Evolutionary conservation across 2,113 vertebrate genomes (phyloP).

Genomic region (Poecilia latipinna): DNA sequence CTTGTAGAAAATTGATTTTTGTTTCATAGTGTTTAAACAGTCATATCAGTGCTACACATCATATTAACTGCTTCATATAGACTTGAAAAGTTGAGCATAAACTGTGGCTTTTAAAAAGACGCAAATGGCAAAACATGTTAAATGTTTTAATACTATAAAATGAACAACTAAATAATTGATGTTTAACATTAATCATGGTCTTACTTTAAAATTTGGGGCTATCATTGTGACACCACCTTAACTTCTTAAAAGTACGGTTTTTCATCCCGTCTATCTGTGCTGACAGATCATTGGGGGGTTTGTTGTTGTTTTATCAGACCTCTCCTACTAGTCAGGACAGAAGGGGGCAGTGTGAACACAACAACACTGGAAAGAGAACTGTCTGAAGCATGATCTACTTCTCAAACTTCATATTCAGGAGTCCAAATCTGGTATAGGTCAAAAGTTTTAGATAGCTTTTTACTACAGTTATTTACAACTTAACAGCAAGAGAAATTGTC

Average conservation of each 20-base stretch:
- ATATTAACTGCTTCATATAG: conserved; percentile 23
- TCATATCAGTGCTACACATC: conserved; percentile 51
- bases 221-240: neutral
- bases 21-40: conserved; percentile 65
- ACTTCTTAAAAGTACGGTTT: conserved; percentile 2
- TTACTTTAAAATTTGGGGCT: neutral
- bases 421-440: too few relatives aligned
- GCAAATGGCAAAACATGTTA: neutral
- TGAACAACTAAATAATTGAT: conserved; percentile 8
- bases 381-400: conserved; percentile 18
- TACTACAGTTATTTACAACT: neutral
- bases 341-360: conserved; percentile 75
- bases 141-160: neutral
- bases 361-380: conserved; percentile 48
- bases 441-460: neutral
- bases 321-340: conserved; percentile 52
- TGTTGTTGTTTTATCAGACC: conserved; percentile 38
- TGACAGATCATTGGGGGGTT: conserved; percentile 50
- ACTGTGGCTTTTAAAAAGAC: neutral
- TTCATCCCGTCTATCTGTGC: conserved; percentile 26
- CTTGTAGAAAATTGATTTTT: conserved; percentile 74
- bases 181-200: neutral
- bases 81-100: conserved; percentile 35
- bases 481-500: neutral
- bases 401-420: too few relatives aligned